These are phyloP conservation scores for Cistogaster globosa DNA, from an alignment of 2,888 invertebrate genomes.

Conservation along the genomic window DNA sequence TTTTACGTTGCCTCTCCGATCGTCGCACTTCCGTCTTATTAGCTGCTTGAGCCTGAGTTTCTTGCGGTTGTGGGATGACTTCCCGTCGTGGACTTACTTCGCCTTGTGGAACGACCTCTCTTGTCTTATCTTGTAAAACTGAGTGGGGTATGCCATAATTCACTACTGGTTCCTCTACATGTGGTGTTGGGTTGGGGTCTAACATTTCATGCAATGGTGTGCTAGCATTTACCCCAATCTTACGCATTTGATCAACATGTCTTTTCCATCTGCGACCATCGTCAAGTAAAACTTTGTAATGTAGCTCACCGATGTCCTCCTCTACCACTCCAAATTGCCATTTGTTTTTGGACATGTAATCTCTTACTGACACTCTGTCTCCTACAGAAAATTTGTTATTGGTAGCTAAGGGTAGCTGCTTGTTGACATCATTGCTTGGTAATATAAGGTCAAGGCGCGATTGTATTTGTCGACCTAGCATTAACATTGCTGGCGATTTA, in stretches of 20 bases:
- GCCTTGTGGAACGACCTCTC: neutral
- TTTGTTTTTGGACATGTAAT: slow-evolving; percentile 34
- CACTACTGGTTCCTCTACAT: neutral
- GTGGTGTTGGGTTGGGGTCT: too few relatives aligned
- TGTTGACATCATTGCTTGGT: slow-evolving; percentile 34
- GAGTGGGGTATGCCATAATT: slow-evolving; percentile 5
- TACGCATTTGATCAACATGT: slow-evolving; percentile 27
- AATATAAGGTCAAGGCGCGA: slow-evolving; percentile 54
- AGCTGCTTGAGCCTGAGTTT: neutral
- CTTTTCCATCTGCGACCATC: slow-evolving; percentile 41
- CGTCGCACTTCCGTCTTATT: neutral
- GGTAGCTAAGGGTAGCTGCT: neutral
- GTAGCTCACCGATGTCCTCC: slow-evolving; percentile 20
- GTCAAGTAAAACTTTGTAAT: slow-evolving; percentile 8
- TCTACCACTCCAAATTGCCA: slow-evolving; percentile 30
- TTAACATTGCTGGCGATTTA: too few relatives aligned
- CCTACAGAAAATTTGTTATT: slow-evolving; percentile 14
- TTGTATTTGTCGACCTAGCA: too few relatives aligned
- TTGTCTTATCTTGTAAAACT: neutral
- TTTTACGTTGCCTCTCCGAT: slow-evolving; percentile 1
- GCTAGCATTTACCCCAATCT: slow-evolving; percentile 1
- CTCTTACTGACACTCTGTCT: slow-evolving; percentile 24
- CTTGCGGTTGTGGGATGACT: neutral
- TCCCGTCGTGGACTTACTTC: neutral
- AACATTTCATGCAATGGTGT: neutral